Evolutionary conservation across 2,113 vertebrate species (phyloP), one percentile per base, ranked within the genome.

Genomic region (Leptodactylus fuscus): DNA sequence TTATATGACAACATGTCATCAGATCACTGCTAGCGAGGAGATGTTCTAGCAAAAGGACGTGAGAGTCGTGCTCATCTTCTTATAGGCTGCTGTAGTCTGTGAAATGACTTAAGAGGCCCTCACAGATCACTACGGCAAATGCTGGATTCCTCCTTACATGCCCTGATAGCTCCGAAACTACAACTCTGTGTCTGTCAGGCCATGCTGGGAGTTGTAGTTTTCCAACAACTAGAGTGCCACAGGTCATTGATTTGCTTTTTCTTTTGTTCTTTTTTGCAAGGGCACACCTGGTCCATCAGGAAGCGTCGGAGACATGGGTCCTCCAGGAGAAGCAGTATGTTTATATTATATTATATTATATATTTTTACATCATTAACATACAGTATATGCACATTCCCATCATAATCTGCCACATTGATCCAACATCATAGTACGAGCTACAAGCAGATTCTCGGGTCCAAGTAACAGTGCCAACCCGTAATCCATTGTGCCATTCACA

Each of bases 241-340:
- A 36, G 32, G 32, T 67, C 8, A 16, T 5, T 34, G 65, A 22
- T 18, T 60, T 9, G 16, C 34, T 36, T 32, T 44, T 20, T 6
- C 34, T 8, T 18, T 2, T 67, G 78, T 87, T 90, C 87, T 73
- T 90, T 91, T 60, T 89, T 87, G n/a, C 44, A 87, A 98, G 97
- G 97, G 97, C 85, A 92, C 93, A 81, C 83, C 93, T 86, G 97
- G 97, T 78, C 80, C 87, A 75, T 89, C 94, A 0, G 97, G 97
- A 87, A 92, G 89, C 90, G 36, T 85, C 10, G 97, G 97, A 87
- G 97, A 97, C 76, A 92, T 71, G 18, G 97, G 97, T 79, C 91
- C 92, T 81, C 87, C 91, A 2, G 97, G 97, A 88, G 95, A 97
- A 89, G 92, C 94, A 88, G 97, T 99, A 94, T 96, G 97, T 97